These are phyloP conservation scores for Ailuropoda melanoleuca DNA, from an alignment of 2,113 vertebrate genomes.

Conservation along the genomic window DNA sequence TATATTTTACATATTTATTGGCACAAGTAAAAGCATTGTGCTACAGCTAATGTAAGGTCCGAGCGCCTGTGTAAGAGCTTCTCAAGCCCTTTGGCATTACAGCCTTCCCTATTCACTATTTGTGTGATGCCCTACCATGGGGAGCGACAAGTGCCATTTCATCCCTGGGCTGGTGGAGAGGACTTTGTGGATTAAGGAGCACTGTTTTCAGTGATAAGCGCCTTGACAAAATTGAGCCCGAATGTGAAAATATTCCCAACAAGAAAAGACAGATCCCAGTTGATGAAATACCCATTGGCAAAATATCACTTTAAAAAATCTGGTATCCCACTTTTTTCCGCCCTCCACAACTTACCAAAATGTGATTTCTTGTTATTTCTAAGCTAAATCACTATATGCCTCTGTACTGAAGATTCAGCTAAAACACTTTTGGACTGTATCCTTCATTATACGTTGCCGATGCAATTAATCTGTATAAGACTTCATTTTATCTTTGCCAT, in stretches of 20 bases:
- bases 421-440: not conserved
- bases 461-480: conserved; percentile 2
- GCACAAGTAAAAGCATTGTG: not conserved
- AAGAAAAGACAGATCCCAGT: not conserved
- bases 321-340: not conserved
- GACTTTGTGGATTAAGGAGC: not conserved
- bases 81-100: no score
- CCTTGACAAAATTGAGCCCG: not conserved
- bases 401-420: not conserved
- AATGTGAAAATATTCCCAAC: not conserved
- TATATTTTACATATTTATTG: not conserved
- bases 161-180: not conserved
- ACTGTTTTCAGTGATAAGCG: no score
- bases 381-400: not conserved
- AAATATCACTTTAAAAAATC: not conserved
- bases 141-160: accelerated
- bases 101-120: not conserved
- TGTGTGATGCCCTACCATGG: not conserved
- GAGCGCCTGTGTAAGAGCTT: accelerated
- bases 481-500: conserved; percentile 39
- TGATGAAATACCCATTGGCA: not conserved
- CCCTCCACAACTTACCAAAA: not conserved
- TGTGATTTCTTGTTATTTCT: not conserved
- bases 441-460: not conserved
- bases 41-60: not conserved